These are phyloP conservation scores for Ctena decussata DNA, from an alignment of 2,888 invertebrate species.

Conservation along the genomic window DNA sequence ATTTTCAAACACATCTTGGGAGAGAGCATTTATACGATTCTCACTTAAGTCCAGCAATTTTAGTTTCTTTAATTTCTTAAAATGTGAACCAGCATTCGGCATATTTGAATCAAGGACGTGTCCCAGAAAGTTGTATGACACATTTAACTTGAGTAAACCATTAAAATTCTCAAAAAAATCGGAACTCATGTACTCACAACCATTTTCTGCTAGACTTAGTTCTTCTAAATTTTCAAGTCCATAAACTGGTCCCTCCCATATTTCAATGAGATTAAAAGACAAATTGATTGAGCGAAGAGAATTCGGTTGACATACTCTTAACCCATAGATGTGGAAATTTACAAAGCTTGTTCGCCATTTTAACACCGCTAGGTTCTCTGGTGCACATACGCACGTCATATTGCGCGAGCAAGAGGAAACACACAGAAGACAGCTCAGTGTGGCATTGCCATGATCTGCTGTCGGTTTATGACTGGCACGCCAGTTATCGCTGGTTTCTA, in stretches of 20 bases:
- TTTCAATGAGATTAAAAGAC: conserved; percentile 43
- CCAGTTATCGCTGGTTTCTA: too few species aligned
- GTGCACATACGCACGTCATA: background rate
- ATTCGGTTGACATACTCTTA: background rate
- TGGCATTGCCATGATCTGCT: too few species aligned
- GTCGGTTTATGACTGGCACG: too few species aligned
- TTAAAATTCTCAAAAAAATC: conserved; percentile 40
- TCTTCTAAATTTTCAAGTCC: conserved; percentile 41
- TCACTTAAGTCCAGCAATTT: conserved; percentile 16
- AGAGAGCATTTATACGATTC: conserved; percentile 8
- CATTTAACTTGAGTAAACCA: conserved; percentile 30
- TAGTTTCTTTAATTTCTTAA: background rate
- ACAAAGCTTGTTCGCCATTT: conserved; percentile 48
- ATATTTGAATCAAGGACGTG: conserved; percentile 5
- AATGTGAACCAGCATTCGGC: background rate
- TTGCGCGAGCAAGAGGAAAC: too few species aligned
- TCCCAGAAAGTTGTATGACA: conserved; percentile 39
- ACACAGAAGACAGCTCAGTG: too few species aligned
- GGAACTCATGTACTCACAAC: conserved; percentile 8
- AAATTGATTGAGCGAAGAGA: conserved; percentile 29
- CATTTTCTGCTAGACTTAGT: conserved; percentile 55
- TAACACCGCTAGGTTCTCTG: background rate
- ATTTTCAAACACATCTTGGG: conserved; percentile 3
- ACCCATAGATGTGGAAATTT: background rate
- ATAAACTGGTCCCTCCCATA: conserved; percentile 33